Conservation (phyloP, 2,888 invertebrate genomes). For the Microctonus hyperodae region DNA sequence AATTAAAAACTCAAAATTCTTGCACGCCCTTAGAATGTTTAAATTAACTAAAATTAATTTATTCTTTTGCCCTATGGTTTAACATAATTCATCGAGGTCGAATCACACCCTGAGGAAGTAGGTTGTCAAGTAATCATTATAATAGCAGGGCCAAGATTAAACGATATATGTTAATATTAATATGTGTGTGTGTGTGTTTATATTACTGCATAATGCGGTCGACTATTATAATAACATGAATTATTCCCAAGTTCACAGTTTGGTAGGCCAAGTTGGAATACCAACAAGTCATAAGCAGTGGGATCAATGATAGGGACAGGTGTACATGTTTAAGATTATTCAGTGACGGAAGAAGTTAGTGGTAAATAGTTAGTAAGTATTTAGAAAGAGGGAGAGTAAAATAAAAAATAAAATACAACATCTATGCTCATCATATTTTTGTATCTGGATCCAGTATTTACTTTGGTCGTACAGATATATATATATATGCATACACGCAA, state of each 20-base stretch:
- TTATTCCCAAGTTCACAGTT: background rate
- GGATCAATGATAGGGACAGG: conserved; percentile 1
- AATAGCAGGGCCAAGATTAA: conserved; percentile 14
- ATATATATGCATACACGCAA: conserved; percentile 19
- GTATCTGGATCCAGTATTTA: conserved; percentile 54
- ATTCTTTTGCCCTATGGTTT: background rate
- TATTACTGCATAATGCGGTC: conserved; percentile 16
- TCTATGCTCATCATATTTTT: conserved; percentile 43
- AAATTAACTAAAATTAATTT: conserved; percentile 13
- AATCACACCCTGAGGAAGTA: conserved; percentile 9
- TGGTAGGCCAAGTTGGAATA: conserved; percentile 4
- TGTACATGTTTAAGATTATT: conserved; percentile 27
- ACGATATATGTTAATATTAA: conserved; percentile 11
- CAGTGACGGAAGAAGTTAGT: conserved; percentile 27
- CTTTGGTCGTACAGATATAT: conserved; percentile 18
- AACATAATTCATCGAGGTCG: conserved; percentile 5
- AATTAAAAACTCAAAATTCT: background rate
- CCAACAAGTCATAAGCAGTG: background rate
- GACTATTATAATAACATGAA: conserved; percentile 20
- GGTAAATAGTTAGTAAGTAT: too few species aligned
- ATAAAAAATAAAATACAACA: conserved; percentile 41
- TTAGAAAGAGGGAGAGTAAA: too few species aligned
- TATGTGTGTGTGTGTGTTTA: conserved; percentile 12
- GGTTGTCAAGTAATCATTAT: conserved; percentile 1
- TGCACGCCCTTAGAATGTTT: background rate